Percentiles rank a stretch among this genome's conserved stretches.
phyloP scores from a whole-genome alignment of 2,113 vertebrate genomes.

The Nothocercus julius region DNA sequence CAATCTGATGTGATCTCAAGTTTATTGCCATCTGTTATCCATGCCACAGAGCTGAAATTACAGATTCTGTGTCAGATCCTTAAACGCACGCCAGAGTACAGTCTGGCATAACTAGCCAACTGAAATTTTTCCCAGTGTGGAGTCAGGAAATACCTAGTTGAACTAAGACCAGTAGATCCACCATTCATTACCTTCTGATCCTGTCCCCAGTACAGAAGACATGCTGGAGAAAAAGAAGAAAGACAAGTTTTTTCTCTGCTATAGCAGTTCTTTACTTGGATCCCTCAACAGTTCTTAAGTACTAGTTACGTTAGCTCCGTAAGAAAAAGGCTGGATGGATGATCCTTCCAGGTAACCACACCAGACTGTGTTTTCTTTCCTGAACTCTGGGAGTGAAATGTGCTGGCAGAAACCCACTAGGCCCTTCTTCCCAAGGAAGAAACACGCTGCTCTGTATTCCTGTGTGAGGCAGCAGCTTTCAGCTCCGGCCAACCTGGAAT shows the following conservation, averaged over 20 bases:
- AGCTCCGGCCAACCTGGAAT: not conserved
- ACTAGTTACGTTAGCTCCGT: not conserved
- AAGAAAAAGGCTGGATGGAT: not conserved
- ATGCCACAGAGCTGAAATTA: not conserved
- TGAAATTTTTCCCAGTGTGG: not conserved
- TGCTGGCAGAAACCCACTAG: not conserved
- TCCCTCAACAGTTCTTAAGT: not conserved
- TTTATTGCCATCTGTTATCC: constrained; percentile 1
- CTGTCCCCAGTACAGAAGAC: not conserved
- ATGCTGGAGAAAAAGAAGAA: not conserved
- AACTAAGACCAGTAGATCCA: not conserved
- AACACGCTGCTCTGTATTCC: not conserved
- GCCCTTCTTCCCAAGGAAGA: not conserved
- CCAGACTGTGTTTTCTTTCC: not conserved
- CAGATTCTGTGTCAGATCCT: not conserved
- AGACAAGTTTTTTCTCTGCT: not conserved
- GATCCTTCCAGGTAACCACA: not conserved
- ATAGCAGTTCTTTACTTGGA: not conserved
- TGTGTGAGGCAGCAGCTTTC: not conserved
- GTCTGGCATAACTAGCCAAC: not conserved
- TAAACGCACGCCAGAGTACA: not conserved
- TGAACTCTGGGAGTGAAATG: not conserved
- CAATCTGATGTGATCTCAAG: constrained; percentile 2
- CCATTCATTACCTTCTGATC: not conserved
- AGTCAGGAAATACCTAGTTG: not conserved